Evolutionary conservation across 92 coral and sea anemone genomes (phyloP).

Genomic region (Diadumene lineata): DNA sequence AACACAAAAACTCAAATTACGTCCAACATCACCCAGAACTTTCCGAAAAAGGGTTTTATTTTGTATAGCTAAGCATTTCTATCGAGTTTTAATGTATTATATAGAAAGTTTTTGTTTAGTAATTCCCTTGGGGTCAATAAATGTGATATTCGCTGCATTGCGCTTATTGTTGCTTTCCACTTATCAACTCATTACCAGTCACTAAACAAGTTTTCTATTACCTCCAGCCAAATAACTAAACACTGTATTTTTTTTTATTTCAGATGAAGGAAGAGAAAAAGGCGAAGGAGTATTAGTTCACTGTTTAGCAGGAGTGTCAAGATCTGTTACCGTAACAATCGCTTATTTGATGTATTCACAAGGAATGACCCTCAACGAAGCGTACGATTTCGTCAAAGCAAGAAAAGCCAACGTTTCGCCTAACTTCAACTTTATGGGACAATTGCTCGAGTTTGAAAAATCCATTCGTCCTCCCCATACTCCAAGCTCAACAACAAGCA

Average conservation of each 20-base stretch:
- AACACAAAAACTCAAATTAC: background rate
- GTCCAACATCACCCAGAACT: background rate
- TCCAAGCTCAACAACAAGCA: constrained; percentile 86
- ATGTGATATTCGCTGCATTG: background rate
- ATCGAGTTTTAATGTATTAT: background rate
- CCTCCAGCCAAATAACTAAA: background rate
- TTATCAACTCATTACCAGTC: constrained; percentile 3
- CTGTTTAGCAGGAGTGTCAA: constrained; percentile 93
- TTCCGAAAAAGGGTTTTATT: background rate
- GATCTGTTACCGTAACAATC: constrained; percentile 93
- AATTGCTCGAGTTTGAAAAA: constrained; percentile 89
- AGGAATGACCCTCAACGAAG: constrained; percentile 83
- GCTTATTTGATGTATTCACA: constrained; percentile 90
- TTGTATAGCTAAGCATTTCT: background rate
- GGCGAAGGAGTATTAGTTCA: constrained; percentile 88
- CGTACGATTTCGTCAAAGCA: constrained; percentile 96
- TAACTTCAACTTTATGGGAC: constrained; percentile 99
- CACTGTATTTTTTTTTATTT: constrained; percentile 22
- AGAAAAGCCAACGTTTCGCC: constrained; percentile 96
- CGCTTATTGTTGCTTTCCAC: background rate
- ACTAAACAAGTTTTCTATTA: background rate
- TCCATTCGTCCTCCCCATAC: constrained; percentile 71
- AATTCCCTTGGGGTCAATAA: background rate
- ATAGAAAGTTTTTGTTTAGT: background rate
- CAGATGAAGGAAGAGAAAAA: constrained; percentile 89